These are phyloP conservation scores for Zosterops hypoxanthus DNA, from an alignment of 2,113 vertebrate genomes.

Conservation along the genomic window DNA sequence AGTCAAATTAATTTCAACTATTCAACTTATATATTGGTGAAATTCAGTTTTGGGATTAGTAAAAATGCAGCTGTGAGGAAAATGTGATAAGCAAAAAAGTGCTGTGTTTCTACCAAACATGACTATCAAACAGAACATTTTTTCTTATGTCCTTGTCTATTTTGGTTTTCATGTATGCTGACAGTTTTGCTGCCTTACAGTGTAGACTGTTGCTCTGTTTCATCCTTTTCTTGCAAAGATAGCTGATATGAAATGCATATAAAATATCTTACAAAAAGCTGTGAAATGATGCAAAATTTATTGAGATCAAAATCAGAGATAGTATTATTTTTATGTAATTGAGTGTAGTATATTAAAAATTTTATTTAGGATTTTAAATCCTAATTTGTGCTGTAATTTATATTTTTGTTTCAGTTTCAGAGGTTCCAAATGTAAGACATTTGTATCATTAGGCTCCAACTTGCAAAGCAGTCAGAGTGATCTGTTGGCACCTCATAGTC, in stretches of 20 bases:
- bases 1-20: not conserved
- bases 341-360: not conserved
- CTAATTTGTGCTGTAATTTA: not conserved
- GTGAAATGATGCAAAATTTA: not conserved
- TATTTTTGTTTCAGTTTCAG: not conserved
- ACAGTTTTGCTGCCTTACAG: not conserved
- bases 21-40: not conserved
- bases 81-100: not conserved
- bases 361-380: not conserved
- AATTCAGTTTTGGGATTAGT: not conserved
- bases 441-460: not conserved
- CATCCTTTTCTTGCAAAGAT: not conserved
- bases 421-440: not conserved
- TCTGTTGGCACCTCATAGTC: not conserved
- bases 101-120: not conserved
- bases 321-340: not conserved
- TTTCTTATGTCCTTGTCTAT: not conserved
- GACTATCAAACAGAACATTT: not conserved
- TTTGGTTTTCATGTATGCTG: not conserved
- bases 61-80: not conserved
- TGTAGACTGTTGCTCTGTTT: not conserved
- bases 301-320: not conserved
- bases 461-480: not conserved
- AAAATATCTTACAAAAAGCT: not conserved
- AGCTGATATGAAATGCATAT: not conserved